Evolutionary conservation across 2,888 invertebrate genomes (phyloP).

Genomic region (Beris morrisii): DNA sequence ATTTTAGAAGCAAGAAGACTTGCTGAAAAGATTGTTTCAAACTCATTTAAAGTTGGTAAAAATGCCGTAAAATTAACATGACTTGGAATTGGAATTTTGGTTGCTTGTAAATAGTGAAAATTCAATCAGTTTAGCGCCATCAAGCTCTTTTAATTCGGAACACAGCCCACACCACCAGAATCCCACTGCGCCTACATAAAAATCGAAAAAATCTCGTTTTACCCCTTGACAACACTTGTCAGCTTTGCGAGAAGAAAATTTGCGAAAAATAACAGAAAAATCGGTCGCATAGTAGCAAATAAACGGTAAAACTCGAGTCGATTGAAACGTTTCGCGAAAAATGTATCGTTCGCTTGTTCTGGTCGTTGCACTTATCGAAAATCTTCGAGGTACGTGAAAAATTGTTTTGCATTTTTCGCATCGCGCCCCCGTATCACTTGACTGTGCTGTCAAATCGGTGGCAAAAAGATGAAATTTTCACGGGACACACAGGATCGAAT

Average conservation of each 20-base stretch:
- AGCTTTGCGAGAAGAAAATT: constrained; percentile 21
- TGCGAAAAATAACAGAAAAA: constrained; percentile 8
- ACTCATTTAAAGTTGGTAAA: too few species aligned
- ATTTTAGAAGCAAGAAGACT: too few species aligned
- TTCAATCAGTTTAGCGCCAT: too few species aligned
- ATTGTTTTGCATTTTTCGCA: background rate
- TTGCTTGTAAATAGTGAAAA: too few species aligned
- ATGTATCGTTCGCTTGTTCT: constrained; percentile 9
- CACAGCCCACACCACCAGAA: background rate
- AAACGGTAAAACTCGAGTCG: background rate
- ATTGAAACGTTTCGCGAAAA: background rate
- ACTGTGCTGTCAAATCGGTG: background rate
- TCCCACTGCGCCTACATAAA: constrained; percentile 21
- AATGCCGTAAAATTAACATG: too few species aligned
- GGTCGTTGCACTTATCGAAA: background rate
- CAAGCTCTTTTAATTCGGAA: background rate
- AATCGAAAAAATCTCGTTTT: constrained; percentile 36
- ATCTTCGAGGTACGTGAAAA: constrained; percentile 4
- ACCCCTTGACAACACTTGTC: constrained; percentile 36
- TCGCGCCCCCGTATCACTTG: background rate
- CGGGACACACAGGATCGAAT: background rate
- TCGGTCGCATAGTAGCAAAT: background rate
- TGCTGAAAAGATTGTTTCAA: too few species aligned
- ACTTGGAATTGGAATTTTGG: too few species aligned
- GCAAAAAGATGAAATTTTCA: background rate